A percentile compares a stretch with the other conserved stretches of the same genome.
phyloP scores from a whole-genome alignment of 1,140 invertebrate genomes.

The Lepidotrigona ventralis region DNA sequence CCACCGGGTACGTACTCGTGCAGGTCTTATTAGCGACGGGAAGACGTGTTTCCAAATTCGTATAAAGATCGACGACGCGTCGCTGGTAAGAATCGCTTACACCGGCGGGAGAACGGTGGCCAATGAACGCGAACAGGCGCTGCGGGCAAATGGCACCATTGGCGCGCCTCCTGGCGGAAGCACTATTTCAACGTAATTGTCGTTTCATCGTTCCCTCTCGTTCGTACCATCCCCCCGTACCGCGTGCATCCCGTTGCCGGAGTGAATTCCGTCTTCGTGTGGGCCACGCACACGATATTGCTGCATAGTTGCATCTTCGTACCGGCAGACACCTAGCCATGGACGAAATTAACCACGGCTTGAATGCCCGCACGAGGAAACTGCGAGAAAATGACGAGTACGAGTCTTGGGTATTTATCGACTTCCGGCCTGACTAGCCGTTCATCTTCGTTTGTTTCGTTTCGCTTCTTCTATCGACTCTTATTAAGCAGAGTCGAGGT shows the following conservation, averaged over 20 bases:
- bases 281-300: conserved; percentile 48
- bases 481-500: too few relatives aligned
- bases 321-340: conserved; percentile 55
- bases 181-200: conserved; percentile 74
- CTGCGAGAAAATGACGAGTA: conserved; percentile 55
- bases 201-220: conserved; percentile 65
- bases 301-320: conserved; percentile 46
- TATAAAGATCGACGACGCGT: conserved; percentile 3
- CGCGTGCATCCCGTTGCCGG: conserved; percentile 40
- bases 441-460: background rate
- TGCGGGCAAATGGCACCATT: conserved; percentile 31
- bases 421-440: conserved; percentile 29
- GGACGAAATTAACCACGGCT: conserved; percentile 59
- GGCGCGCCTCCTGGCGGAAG: conserved; percentile 66
- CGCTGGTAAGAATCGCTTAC: conserved; percentile 5
- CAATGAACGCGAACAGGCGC: conserved; percentile 6
- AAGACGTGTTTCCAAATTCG: conserved; percentile 27
- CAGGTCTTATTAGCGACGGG: conserved; percentile 4
- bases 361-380: conserved; percentile 18
- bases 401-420: conserved; percentile 14
- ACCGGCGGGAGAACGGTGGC: background rate
- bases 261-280: conserved; percentile 45
- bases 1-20: background rate
- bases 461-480: background rate
- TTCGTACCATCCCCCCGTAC: conserved; percentile 57